Evolutionary conservation across 2,888 invertebrate genomes (phyloP).

Genomic region (Pollenia angustigena): DNA sequence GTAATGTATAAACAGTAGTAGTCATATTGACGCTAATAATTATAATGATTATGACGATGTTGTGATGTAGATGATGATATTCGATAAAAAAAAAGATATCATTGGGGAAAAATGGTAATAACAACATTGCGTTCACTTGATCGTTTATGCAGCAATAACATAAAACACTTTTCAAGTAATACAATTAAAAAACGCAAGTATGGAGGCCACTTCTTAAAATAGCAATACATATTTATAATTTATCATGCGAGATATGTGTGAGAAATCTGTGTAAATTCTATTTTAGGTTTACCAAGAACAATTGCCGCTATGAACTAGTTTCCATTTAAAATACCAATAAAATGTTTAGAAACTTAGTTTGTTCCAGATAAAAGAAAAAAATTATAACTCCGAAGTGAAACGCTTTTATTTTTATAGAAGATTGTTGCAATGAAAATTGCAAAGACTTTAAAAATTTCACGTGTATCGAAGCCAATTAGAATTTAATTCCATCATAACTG

Average conservation of each 20-base stretch:
- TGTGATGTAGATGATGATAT: constrained; percentile 29
- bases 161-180: constrained; percentile 22
- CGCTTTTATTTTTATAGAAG: no score
- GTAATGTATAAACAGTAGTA: not conserved
- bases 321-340: no score
- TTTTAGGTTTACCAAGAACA: not conserved
- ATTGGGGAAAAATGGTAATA: constrained; percentile 56
- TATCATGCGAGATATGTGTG: constrained; percentile 16
- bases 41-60: constrained; percentile 30
- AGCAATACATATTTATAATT: constrained; percentile 15
- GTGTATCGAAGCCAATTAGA: no score
- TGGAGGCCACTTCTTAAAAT: constrained; percentile 54
- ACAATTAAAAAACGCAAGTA: constrained; percentile 46
- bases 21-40: constrained; percentile 32
- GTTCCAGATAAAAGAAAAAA: no score
- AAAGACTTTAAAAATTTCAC: no score
- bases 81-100: constrained; percentile 60
- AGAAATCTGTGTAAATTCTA: not conserved
- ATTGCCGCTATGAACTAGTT: no score
- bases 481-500: no score
- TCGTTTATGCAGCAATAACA: constrained; percentile 25
- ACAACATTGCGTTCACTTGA: constrained; percentile 58
- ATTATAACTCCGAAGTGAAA: no score
- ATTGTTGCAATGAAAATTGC: no score
- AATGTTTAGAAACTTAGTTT: no score